Base-by-base conservation (phyloP, 1,140 invertebrate species). In the Dufourea novaeangliae region DNA sequence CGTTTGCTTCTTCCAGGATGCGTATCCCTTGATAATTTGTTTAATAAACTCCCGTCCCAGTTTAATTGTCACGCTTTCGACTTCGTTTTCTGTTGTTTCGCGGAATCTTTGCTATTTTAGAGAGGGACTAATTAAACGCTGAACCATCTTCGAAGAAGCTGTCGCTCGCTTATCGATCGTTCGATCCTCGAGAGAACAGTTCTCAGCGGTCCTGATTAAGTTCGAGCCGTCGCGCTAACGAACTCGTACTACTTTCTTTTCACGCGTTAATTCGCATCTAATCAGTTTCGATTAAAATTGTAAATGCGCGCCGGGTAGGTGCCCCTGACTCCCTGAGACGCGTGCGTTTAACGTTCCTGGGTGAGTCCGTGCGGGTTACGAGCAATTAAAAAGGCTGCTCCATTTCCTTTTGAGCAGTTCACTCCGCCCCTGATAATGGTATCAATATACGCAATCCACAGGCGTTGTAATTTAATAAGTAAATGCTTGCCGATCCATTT, bases 171-270 rank as follows among this genome's bases (percentile, higher is more conserved):
- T 27, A 20, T 25, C n/a, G 34, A 11, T 61, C 32, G 11, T 5
- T 39, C 10, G 59, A 5, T 34, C 34, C 20, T 39, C 34, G 10
- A 4, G 10, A 5, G 6, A 62, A 20, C 34, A 6, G 59, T 34
- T 52, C 50, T 22, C 22, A 29, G 27, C 32, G 4, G 4, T 34
- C 34, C 7, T 7, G 12, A 39, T 20, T 39, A 29, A 29, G 7
- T 20, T 22, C 29, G 14, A 56, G 34, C 7, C 17, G 34, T 2
- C 22, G 34, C 17, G 54, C 34, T 34, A 57, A 59, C 29, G 25
- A 57, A 59, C 68, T 17, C 54, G 68, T 46, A 50, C 71, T 56
- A 73, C 71, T 73, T 64, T 73, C 71, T 64, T 73, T 64, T 64
- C 41, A 6, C 46, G 41, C 39, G 69, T 8, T n/a, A 41, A 12